phyloP scores from a whole-genome alignment of 2,797 vertebrate species.

The Merluccius polli region DNA sequence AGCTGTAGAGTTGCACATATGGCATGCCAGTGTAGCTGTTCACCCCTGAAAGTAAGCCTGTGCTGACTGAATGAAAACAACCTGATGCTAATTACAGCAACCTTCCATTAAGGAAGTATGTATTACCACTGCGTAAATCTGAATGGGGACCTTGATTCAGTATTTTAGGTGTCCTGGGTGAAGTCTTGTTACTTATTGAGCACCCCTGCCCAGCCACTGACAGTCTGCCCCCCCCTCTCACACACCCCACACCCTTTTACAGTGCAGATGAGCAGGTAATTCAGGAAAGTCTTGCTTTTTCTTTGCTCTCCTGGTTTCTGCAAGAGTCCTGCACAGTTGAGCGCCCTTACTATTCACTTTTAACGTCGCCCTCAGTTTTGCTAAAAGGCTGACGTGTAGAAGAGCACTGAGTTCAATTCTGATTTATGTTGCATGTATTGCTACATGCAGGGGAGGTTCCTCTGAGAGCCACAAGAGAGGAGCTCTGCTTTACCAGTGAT shows the following conservation, averaged over 20 bases:
- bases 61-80: constrained; percentile 20
- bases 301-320: not conserved
- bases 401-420: not conserved
- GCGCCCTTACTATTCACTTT: not conserved
- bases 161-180: not conserved
- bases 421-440: not conserved
- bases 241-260: not conserved
- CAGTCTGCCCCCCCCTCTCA: not conserved
- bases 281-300: constrained; percentile 29
- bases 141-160: not conserved
- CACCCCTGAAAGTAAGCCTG: constrained; percentile 16
- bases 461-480: not conserved
- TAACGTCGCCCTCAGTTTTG: not conserved
- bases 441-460: not conserved
- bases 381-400: not conserved
- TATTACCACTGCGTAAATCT: constrained; percentile 26
- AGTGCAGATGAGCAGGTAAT: constrained; percentile 15
- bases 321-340: constrained; percentile 1
- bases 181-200: constrained; percentile 1
- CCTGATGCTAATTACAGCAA: constrained; percentile 32
- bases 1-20: constrained; percentile 55
- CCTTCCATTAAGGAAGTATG: constrained; percentile 32
- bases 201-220: not conserved
- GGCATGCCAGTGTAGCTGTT: constrained; percentile 27
- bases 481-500: not conserved